Base-by-base conservation (phyloP, 1,140 invertebrate species). In the Drosophila burlai region DNA sequence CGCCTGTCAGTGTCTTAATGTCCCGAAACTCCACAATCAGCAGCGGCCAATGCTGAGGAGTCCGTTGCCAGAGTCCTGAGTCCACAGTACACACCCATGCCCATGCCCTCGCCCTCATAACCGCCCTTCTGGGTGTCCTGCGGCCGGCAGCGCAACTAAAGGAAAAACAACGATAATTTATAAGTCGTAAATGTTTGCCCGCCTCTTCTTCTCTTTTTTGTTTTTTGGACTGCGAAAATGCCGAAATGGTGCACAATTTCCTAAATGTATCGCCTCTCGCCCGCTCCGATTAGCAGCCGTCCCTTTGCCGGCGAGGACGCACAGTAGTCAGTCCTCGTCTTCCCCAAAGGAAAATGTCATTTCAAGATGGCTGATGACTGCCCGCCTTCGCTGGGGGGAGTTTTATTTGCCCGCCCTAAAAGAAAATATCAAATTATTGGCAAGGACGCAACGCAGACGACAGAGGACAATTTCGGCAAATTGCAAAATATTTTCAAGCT, bases 1-100 rank as follows among this genome's bases (percentile, higher is more conserved):
- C 64, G 75, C 57, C 89, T 91, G 89, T 91, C 89, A 92, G 69
- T 92, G 78, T 77, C 85, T 91, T 91, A 91, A 91, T 91, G 90
- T 81, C 89, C 90, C 79, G 80, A 85, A 89, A 85, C 87, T 81
- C 81, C 78, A 89, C 84, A 89, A 84, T 89, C 84, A 75, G 84
- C 81, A 84, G 68, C 68, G 73, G 34, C 62, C 81, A 74, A 65
- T 43, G 62, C 15, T 31, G 49, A 50, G 49, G 43, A 57, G 54
- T 57, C 54, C 45, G 45, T 13, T 2, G 45, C 45, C 54, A 16
- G 36, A 13, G 57, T 42, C 31, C 55, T 34, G 49, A 13, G 36
- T 40, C 63, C 50, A 9, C 18, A 43, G 40, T 38, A 45, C 71
- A 57, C 76, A 79, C 61, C 71, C 71, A 57, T 36, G 66, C 52